Conservation (phyloP, 2,113 vertebrate species). For the Numenius arquata region DNA sequence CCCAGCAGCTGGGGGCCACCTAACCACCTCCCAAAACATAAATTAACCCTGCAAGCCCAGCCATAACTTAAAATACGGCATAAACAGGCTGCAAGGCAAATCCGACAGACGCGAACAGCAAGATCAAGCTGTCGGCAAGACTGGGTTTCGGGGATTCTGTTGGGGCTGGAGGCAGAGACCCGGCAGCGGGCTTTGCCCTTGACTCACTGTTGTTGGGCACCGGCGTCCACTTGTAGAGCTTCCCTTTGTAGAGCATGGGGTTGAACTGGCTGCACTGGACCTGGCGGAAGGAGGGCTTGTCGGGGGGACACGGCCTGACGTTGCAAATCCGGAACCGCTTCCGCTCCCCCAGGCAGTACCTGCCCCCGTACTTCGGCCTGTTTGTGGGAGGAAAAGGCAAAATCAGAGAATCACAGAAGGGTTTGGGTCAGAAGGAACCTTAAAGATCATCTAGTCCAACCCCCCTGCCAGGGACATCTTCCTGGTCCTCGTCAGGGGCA, state of each 20-base stretch:
- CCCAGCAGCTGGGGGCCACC: neutral
- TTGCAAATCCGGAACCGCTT: conserved; percentile 84
- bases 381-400: fast-evolving
- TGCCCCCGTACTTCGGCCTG: conserved; percentile 87
- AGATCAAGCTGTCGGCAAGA: fast-evolving
- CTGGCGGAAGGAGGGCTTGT: conserved; percentile 82
- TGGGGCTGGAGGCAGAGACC: neutral
- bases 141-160: fast-evolving
- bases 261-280: conserved; percentile 90
- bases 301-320: conserved; percentile 65
- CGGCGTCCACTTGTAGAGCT: conserved; percentile 85
- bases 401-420: neutral
- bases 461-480: neutral
- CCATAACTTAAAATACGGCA: fast-evolving
- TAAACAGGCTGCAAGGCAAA: fast-evolving
- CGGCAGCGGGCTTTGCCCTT: fast-evolving
- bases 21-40: fast-evolving
- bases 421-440: neutral
- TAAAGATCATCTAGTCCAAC: fast-evolving
- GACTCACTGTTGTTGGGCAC: conserved; percentile 84
- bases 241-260: conserved; percentile 83
- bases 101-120: fast-evolving
- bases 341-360: conserved; percentile 89
- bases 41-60: neutral
- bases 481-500: neutral